Evolutionary conservation across 2,888 invertebrate species (phyloP).

Genomic region (Gari tellinella): DNA sequence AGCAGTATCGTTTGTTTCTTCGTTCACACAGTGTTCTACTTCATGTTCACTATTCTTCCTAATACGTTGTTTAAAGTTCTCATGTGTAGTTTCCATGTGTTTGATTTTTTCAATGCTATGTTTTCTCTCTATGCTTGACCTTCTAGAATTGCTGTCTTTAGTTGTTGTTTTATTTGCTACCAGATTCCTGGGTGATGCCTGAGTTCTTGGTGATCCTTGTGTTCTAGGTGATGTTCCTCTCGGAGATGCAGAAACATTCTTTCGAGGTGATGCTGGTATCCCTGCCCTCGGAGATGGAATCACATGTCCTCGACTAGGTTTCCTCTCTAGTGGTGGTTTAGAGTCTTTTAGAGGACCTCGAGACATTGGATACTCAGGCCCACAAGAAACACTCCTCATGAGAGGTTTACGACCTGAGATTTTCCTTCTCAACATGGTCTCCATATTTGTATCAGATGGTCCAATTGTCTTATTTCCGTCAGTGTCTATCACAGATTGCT

Average conservation of each 20-base stretch:
- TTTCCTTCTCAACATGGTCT: conserved; percentile 5
- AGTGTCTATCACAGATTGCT: conserved; percentile 1
- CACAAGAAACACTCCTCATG: neutral
- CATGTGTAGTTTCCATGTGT: neutral
- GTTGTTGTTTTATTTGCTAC: neutral
- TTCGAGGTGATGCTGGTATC: conserved; percentile 39
- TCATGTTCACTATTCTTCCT: neutral
- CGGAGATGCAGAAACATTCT: conserved; percentile 47
- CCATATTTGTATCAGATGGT: conserved; percentile 6
- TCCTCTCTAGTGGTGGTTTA: conserved; percentile 48
- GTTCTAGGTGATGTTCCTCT: conserved; percentile 39
- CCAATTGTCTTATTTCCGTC: neutral
- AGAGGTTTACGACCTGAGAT: conserved; percentile 5
- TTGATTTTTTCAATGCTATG: neutral
- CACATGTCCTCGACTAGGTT: conserved; percentile 27
- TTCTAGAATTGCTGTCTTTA: conserved; percentile 4
- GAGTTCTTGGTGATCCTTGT: conserved; percentile 42
- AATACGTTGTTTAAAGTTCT: neutral
- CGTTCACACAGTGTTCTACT: neutral
- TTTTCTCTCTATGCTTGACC: conserved; percentile 6
- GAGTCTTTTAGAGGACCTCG: neutral
- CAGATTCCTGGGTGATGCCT: conserved; percentile 11
- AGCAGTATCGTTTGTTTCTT: no score
- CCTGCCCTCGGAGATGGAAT: conserved; percentile 37
- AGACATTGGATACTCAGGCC: conserved; percentile 3